These are phyloP conservation scores for Zosterops hypoxanthus DNA, from an alignment of 2,113 vertebrate genomes.

Conservation along the genomic window DNA sequence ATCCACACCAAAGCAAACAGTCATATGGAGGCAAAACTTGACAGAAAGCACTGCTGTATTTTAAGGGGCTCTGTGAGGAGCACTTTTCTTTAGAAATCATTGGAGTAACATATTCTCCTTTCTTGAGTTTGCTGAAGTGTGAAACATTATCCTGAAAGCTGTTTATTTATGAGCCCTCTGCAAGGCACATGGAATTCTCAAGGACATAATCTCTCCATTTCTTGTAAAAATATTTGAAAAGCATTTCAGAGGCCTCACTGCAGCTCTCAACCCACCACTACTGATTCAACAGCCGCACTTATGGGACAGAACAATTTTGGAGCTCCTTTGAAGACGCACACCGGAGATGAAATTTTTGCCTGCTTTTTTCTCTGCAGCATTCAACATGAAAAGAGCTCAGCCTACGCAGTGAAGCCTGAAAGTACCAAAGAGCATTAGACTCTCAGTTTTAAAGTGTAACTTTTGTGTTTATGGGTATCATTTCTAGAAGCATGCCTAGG, in stretches of 20 bases:
- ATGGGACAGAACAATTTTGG: neutral
- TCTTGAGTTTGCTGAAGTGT: constrained; percentile 29
- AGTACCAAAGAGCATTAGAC: neutral
- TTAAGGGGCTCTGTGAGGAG: neutral
- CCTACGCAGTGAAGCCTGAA: neutral
- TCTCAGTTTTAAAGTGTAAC: neutral
- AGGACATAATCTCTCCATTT: constrained; percentile 23
- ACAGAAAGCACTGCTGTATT: constrained; percentile 17
- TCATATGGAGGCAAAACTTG: neutral
- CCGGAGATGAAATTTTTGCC: neutral
- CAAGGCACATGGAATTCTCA: constrained; percentile 15
- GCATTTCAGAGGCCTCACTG: constrained; percentile 25
- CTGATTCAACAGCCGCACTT: neutral
- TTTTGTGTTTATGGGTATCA: neutral
- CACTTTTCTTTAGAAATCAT: neutral
- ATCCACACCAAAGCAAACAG: neutral
- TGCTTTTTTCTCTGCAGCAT: neutral
- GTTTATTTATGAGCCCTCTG: constrained; percentile 32
- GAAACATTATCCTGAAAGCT: constrained; percentile 49
- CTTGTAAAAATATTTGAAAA: constrained; percentile 56
- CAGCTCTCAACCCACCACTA: neutral
- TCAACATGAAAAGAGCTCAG: neutral
- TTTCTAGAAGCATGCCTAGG: neutral
- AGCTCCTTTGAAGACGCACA: neutral
- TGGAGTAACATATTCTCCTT: neutral